Percentiles rank a stretch among this genome's conserved stretches.
These are phyloP conservation scores for Lampropteryx suffumata DNA, from an alignment of 2,888 invertebrate genomes.

Conservation along the genomic window DNA sequence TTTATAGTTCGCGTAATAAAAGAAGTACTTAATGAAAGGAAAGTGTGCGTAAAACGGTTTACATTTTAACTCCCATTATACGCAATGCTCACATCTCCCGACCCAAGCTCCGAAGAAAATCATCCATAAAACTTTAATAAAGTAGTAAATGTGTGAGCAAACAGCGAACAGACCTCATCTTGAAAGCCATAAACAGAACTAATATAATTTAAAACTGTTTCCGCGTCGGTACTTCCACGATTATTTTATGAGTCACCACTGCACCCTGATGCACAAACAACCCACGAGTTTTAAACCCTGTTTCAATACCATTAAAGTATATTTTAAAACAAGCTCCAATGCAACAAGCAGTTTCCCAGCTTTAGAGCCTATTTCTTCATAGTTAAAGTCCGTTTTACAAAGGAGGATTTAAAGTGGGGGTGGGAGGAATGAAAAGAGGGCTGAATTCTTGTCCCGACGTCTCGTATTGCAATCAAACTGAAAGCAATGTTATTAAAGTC, in stretches of 20 bases:
- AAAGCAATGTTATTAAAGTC: slow-evolving; percentile 36
- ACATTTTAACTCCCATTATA: too few species aligned
- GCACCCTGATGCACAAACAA: slow-evolving; percentile 27
- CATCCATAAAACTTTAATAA: slow-evolving; percentile 22
- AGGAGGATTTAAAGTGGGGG: not conserved
- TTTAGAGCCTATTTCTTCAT: slow-evolving; percentile 5
- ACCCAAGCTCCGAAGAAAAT: not conserved
- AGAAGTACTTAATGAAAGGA: too few species aligned
- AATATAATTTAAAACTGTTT: slow-evolving; percentile 26
- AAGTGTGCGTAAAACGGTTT: too few species aligned
- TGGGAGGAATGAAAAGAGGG: slow-evolving; percentile 12
- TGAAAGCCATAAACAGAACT: slow-evolving; percentile 22
- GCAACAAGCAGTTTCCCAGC: not conserved
- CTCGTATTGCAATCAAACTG: slow-evolving; percentile 34
- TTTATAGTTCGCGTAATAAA: too few species aligned
- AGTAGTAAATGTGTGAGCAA: slow-evolving; percentile 16
- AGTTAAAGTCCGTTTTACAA: slow-evolving; percentile 10
- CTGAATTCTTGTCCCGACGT: slow-evolving; percentile 15
- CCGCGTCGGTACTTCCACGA: slow-evolving; percentile 19
- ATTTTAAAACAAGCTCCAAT: slow-evolving; percentile 10
- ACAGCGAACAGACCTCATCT: slow-evolving; percentile 18
- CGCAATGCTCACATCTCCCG: not conserved
- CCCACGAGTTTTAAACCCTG: slow-evolving; percentile 1
- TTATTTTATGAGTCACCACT: slow-evolving; percentile 32
- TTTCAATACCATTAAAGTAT: slow-evolving; percentile 6